Evolutionary conservation across 2,888 invertebrate genomes (phyloP).

Genomic region (Cephus rjabovi): DNA sequence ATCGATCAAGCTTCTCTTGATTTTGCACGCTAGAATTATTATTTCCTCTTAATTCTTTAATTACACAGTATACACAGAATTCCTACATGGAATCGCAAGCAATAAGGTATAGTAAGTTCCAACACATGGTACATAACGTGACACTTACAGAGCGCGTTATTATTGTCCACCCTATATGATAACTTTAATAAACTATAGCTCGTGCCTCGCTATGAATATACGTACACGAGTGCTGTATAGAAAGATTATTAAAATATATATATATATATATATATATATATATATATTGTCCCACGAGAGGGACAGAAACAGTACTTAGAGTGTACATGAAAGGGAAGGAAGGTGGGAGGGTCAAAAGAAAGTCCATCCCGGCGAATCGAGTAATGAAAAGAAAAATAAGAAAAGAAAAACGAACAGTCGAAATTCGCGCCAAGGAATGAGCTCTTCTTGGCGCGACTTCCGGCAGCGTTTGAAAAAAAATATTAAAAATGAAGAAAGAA

Average conservation of each 20-base stretch:
- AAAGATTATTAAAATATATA: background rate
- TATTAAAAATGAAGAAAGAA: background rate
- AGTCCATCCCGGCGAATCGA: background rate
- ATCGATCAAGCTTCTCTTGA: constrained; percentile 2
- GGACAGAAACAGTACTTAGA: background rate
- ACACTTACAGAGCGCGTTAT: constrained; percentile 15
- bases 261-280: background rate
- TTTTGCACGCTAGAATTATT: constrained; percentile 16
- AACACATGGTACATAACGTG: constrained; percentile 9
- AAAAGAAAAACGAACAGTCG: background rate
- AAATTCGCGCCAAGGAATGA: constrained; percentile 16
- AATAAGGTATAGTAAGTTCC: constrained; percentile 28
- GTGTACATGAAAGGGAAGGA: background rate
- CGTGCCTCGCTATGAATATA: background rate
- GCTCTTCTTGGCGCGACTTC: constrained; percentile 21
- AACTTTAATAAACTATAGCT: background rate
- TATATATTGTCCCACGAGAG: background rate
- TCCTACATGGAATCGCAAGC: constrained; percentile 38
- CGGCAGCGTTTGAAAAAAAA: background rate
- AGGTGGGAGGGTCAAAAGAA: background rate
- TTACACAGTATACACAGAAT: constrained; percentile 10
- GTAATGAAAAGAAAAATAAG: background rate
- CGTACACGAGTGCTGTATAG: background rate
- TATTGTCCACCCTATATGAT: background rate
- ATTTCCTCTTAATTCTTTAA: constrained; percentile 11